These are phyloP conservation scores for Druon quercuslanigerum DNA, from an alignment of 1,140 invertebrate species.

Conservation along the genomic window DNA sequence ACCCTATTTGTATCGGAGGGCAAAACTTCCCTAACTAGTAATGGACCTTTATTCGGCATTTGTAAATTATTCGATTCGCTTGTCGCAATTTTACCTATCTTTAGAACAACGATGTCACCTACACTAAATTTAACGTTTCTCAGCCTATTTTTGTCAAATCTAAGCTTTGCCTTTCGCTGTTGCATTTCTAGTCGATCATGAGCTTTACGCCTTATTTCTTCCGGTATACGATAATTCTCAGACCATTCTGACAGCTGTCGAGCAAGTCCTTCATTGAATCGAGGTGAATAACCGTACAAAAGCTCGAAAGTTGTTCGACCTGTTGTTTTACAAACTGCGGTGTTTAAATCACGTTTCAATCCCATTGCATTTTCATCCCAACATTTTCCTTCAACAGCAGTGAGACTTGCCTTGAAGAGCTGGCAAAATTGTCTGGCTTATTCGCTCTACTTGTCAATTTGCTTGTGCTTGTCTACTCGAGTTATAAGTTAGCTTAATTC, in stretches of 20 bases:
- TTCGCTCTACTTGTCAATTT: not conserved
- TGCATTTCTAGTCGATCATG: slow-evolving; percentile 3
- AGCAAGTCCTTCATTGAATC: too few species aligned
- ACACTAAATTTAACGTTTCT: slow-evolving; percentile 33
- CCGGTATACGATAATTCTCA: not conserved
- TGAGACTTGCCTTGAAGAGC: not conserved
- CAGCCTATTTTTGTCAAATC: slow-evolving; percentile 22
- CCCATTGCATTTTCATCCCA: slow-evolving; percentile 14
- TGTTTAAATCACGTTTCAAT: slow-evolving; percentile 38
- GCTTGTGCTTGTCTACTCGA: not conserved
- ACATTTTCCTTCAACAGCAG: not conserved
- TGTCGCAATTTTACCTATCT: not conserved
- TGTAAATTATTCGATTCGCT: slow-evolving; percentile 39
- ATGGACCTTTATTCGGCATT: slow-evolving; percentile 25
- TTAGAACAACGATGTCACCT: slow-evolving; percentile 34
- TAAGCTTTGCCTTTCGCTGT: slow-evolving; percentile 17
- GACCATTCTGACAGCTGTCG: not conserved
- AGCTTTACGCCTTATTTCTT: not conserved
- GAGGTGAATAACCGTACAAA: too few species aligned
- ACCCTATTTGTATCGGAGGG: slow-evolving; percentile 49
- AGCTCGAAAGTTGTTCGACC: too few species aligned
- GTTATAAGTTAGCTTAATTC: not conserved
- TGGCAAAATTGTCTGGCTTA: not conserved
- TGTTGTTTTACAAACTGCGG: slow-evolving; percentile 22
- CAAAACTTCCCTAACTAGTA: slow-evolving; percentile 30